phyloP scores from a whole-genome alignment of 1,140 invertebrate species.

The Meteorus sp. region DNA sequence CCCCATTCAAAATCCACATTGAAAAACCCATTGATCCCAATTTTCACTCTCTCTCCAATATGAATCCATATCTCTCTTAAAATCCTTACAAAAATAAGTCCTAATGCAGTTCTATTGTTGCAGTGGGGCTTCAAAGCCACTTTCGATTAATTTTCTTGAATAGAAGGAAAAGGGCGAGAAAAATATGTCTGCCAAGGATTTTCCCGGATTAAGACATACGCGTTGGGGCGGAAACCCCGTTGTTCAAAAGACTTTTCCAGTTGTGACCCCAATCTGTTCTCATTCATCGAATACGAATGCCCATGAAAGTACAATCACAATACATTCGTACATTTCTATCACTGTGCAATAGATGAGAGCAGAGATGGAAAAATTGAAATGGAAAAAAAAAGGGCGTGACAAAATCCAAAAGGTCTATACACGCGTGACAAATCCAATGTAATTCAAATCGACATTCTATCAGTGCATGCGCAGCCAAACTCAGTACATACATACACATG shows the following conservation, averaged over 20 bases:
- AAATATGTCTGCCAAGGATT: constrained; percentile 15
- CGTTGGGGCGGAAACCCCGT: constrained; percentile 17
- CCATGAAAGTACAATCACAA: neutral
- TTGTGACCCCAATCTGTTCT: neutral
- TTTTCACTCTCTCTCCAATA: neutral
- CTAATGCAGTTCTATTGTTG: no score
- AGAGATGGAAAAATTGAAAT: constrained; percentile 14
- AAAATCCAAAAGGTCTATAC: constrained; percentile 11
- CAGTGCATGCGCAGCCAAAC: neutral
- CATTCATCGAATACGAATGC: constrained; percentile 2
- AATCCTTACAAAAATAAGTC: no score
- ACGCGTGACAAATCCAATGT: constrained; percentile 20
- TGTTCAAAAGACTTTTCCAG: constrained; percentile 3
- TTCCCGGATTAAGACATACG: constrained; percentile 23
- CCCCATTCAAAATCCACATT: neutral
- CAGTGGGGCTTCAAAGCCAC: no score
- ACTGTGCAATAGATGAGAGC: neutral
- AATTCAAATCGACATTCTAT: constrained; percentile 8
- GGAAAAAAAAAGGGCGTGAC: constrained; percentile 6
- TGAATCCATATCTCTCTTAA: no score
- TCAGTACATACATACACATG: neutral
- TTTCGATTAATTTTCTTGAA: constrained; percentile 23
- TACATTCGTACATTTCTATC: no score
- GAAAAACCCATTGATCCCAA: neutral
- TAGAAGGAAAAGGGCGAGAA: constrained; percentile 4